Base-by-base conservation (phyloP, 2,797 vertebrate species). In the Anolis apletophallus region DNA sequence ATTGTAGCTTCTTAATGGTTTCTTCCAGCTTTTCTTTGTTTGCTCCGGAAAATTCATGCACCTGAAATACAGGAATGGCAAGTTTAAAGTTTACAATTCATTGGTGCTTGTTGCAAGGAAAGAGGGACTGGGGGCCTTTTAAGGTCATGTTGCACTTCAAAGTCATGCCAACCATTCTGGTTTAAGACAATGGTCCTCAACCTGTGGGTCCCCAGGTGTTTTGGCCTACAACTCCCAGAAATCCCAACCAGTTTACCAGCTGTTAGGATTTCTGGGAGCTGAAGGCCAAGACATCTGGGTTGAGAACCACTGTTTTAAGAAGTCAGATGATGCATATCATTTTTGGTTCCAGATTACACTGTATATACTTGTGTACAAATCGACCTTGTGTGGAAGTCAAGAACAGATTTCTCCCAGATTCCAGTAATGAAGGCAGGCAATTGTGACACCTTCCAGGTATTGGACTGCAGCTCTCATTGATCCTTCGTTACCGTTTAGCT, bases 41-140 rank as follows among this genome's bases (percentile, higher is more conserved):
- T 57, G 98, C 97, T 12, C 98, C 98, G 36, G 97, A 97, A 90
- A 98, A 98, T 11, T 97, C 96, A 87, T 96, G 71, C 88, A 99
- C 90, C 98, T 99, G 96, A 88, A 94, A 93, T 40, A 95, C 61
- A 84, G 90, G 26, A 92, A 19, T 85, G 1, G 19, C 17, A 85
- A 72, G 32, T 87, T 80, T 40, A 75, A 85, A 68, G 23, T 61
- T 80, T 32, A 59, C 69, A 34, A 57, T n/a, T 16, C 36, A 54
- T 19, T 32, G 21, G 1, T n/a, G 32, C 26, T 29, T 17, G 5
- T 5, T 68, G 36, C 14, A 9, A 23, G n/a, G 36, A 8, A n/a
- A 57, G 23, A 59, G 3, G 73, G 57, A 64, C 7, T 5, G 11
- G 8, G 13, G 29, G 1, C 54, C 10, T 50, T 32, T 46, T 8